Evolutionary conservation across 2,113 vertebrate genomes (phyloP), one percentile per base, ranked within the genome.

Genomic region (Ranitomeya imitator): DNA sequence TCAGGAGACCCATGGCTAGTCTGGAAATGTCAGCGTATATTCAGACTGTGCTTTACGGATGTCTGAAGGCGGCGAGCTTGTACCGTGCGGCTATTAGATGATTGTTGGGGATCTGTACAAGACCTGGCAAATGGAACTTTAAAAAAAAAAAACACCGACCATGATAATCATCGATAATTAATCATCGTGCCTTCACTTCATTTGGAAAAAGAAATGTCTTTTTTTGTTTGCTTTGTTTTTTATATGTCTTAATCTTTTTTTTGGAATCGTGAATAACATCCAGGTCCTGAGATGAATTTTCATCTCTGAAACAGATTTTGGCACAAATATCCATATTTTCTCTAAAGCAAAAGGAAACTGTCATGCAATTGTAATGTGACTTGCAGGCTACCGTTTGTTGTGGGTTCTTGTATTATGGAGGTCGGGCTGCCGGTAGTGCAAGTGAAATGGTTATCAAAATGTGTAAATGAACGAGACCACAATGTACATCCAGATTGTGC

Each of bases 361-460:
- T 83, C 86, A 88, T 88, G 86, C 86, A 88, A 88, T 79, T 52
- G 59, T 54, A 73, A 60, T 19, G 60, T 31, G 9, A 60, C 51
- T 80, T 31, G 9, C 11, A 12, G 37, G 45, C 16, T 37, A 37
- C 13, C 26, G 8, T 79, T 21, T 77, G 12, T 16, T 16, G 54
- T 15, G 26, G n/a, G 79, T 81, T 59, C 60, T 65, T 83, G 26
- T 52, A 12, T 15, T 78, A 79, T 11, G 74, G 74, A 77, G 74
- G 21, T 55, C 76, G 13, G 37, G 12, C 37, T 51, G 26, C 16
- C 16, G 51, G 37, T 12, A 57, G 55, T 10, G 55, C 55, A 57
- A 63, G 63, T n/a, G 21, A 73, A 73, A 37, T 31, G 37, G 45
- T 18, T 10, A 6, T 15, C 69, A 31, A 37, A 74, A 16, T 73